Conservation (phyloP, 2,888 invertebrate genomes). For the Aphidoletes aphidimyza region DNA sequence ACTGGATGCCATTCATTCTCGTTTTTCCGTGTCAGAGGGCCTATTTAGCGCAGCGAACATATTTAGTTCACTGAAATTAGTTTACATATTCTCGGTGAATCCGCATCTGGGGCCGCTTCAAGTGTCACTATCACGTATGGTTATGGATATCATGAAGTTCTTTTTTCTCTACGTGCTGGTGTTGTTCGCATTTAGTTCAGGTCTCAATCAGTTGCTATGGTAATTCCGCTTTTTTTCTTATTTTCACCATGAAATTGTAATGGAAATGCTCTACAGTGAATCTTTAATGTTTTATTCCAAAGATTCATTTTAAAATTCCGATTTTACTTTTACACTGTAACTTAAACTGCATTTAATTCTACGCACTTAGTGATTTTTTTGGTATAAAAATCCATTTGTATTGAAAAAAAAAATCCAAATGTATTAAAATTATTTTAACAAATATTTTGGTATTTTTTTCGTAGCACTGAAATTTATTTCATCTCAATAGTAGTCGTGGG, state of each 20-base stretch:
- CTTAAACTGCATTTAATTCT: too few relatives aligned
- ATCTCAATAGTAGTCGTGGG: too few relatives aligned
- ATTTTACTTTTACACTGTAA: too few relatives aligned
- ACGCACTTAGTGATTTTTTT: too few relatives aligned
- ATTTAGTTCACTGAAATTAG: constrained; percentile 93
- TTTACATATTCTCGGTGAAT: constrained; percentile 97
- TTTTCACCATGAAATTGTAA: background rate
- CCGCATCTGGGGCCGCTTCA: constrained; percentile 96
- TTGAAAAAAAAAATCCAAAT: too few relatives aligned
- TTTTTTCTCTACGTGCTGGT: constrained; percentile 92
- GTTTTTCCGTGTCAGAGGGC: constrained; percentile 78
- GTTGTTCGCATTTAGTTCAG: constrained; percentile 95
- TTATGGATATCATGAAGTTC: constrained; percentile 95
- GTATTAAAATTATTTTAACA: too few relatives aligned
- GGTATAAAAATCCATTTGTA: too few relatives aligned
- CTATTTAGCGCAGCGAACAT: constrained; percentile 99
- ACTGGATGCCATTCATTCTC: background rate
- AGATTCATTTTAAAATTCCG: too few relatives aligned
- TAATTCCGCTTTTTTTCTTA: constrained; percentile 59
- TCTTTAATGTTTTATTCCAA: too few relatives aligned
- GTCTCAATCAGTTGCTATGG: constrained; percentile 68
- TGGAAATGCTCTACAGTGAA: background rate
- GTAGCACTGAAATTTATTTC: too few relatives aligned
- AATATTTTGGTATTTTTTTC: too few relatives aligned
- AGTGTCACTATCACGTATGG: constrained; percentile 94